Evolutionary conservation across 2,888 invertebrate species (phyloP).

Genomic region (Hyppa rectilinea): DNA sequence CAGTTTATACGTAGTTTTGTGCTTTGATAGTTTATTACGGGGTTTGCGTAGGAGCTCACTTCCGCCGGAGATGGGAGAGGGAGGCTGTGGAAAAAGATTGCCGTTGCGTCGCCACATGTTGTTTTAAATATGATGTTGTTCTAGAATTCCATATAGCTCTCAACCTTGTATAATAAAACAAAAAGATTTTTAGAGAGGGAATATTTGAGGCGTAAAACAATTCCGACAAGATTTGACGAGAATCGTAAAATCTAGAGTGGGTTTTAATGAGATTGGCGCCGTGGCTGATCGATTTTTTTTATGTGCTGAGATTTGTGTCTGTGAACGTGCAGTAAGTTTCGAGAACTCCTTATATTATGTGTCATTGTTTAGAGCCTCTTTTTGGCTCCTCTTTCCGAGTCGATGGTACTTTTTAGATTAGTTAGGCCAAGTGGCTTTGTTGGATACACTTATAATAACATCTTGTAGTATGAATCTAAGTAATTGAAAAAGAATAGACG

Average conservation of each 20-base stretch:
- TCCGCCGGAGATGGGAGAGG: neutral
- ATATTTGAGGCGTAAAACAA: slow-evolving; percentile 46
- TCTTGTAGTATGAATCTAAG: neutral
- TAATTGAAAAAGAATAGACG: neutral
- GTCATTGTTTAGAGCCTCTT: neutral
- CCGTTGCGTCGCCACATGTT: neutral
- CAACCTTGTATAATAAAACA: neutral
- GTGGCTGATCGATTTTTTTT: slow-evolving; percentile 50
- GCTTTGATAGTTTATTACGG: slow-evolving; percentile 31
- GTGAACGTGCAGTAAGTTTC: neutral
- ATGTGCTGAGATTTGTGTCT: slow-evolving; percentile 31
- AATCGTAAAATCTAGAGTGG: slow-evolving; percentile 44
- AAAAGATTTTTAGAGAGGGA: slow-evolving; percentile 29
- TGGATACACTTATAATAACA: no score
- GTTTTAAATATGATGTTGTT: neutral
- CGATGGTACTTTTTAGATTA: neutral
- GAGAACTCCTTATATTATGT: neutral
- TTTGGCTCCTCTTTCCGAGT: neutral
- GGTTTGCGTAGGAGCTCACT: neutral
- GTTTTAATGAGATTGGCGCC: slow-evolving; percentile 51
- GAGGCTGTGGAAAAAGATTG: neutral
- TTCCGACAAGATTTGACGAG: slow-evolving; percentile 46
- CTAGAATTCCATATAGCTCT: neutral
- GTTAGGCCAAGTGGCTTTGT: no score
- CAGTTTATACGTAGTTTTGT: slow-evolving; percentile 43